Base-by-base conservation (phyloP, 2,113 vertebrate species). In the Maccullochella peelii region DNA sequence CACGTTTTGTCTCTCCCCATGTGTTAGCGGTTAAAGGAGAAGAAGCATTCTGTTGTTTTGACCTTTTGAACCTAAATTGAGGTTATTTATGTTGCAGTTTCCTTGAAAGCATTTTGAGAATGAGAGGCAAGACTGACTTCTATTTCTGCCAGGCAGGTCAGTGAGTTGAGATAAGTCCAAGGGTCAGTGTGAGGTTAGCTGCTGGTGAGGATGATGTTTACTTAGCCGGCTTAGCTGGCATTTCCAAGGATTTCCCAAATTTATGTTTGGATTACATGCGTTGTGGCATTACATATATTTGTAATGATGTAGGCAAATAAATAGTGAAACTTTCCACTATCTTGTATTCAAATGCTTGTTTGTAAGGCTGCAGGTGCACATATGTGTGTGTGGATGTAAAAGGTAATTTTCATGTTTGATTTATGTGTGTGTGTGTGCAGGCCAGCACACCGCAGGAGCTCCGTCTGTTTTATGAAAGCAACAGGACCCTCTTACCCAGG, bases 381-480 rank as follows among this genome's bases (percentile, higher is more conserved):
- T 30, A 30, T 79, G 47, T 68, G n/a, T 73, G 15, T 33, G 33
- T 3, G 33, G 0, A 4, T 33, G 33, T 33, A 4, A 33, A 33
- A 2, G 3, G 30, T 33, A 2, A 33, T 33, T 33, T 33, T 33
- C 30, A 33, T 2, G 30, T 33, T n/a, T n/a, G 33, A 3, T 36
- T 36, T 36, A 5, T 67, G 36, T 79, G 42, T 83, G 16, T 58
- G 23, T 83, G 38, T 84, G 57, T 70, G 2, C 81, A 99, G 98
- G 98, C 98, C 82, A 98, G 96, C 93, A 97, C 97, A 68, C 98
- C 98, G 0, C 98, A 99, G 88, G 97, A 99, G 84, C 97, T 99
- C 38, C 97, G 98, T 18, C 95, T 97, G 70, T 99, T 97, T 94
- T 99, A 99, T 4, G 97, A 98, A 95, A 98, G 97, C 94, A 97